Evolutionary conservation across 2,113 vertebrate genomes (phyloP).

Genomic region (Rhombomys opimus): DNA sequence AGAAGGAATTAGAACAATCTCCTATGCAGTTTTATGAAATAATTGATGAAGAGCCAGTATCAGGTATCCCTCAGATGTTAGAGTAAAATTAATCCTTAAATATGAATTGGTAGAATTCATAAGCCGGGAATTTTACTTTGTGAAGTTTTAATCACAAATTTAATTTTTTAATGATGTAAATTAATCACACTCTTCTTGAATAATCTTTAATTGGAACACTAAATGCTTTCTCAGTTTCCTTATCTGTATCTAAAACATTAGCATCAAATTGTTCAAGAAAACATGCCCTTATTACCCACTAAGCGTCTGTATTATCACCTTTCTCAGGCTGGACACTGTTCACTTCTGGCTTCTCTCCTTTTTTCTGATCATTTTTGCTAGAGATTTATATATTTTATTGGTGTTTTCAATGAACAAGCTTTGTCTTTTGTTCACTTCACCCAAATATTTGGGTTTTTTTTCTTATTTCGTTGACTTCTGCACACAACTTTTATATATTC

Average conservation of each 20-base stretch:
- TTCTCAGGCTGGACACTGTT: not conserved
- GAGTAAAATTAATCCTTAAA: not conserved
- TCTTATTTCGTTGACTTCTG: not conserved
- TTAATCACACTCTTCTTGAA: not conserved
- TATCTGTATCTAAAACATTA: not conserved
- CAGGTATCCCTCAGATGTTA: not conserved
- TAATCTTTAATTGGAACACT: not conserved
- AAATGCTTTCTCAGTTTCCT: not conserved
- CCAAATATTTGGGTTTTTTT: not conserved
- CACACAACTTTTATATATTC: not conserved
- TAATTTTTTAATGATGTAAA: not conserved
- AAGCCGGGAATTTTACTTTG: not conserved
- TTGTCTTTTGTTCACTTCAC: conserved; percentile 22
- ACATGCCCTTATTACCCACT: not conserved
- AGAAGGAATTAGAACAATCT: not conserved
- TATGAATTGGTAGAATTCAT: not conserved
- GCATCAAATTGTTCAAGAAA: not conserved
- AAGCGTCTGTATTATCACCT: not conserved
- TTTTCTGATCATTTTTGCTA: not conserved
- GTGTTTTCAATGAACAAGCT: not conserved
- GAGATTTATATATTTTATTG: not conserved
- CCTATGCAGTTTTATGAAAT: not conserved
- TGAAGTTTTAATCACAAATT: not conserved
- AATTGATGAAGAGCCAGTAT: not conserved
- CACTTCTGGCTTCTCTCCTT: not conserved